phyloP scores from a whole-genome alignment of 2,797 vertebrate species.

The Bucorvus abyssinicus region DNA sequence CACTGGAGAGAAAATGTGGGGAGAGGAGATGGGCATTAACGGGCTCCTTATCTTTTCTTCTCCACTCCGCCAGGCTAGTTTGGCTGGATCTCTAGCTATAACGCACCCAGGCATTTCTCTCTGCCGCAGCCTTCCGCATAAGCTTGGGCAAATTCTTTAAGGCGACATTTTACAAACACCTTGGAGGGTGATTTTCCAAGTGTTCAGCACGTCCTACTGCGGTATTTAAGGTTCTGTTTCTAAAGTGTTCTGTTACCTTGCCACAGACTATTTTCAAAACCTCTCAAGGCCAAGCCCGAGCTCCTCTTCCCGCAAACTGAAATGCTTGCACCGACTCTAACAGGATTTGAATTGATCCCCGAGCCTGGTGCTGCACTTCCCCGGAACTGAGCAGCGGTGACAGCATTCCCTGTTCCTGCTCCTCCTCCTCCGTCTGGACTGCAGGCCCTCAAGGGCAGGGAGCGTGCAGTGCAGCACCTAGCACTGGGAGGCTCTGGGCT shows the following conservation, averaged over 20 bases:
- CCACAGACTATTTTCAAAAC: neutral
- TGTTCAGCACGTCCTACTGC: neutral
- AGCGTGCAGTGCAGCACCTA: neutral
- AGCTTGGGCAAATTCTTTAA: neutral
- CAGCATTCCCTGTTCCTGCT: neutral
- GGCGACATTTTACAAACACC: neutral
- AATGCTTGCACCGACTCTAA: neutral
- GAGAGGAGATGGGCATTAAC: neutral
- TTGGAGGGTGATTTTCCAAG: neutral
- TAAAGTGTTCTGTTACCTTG: neutral
- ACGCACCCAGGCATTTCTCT: neutral
- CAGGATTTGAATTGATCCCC: neutral
- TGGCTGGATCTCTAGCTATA: neutral
- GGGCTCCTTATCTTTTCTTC: neutral
- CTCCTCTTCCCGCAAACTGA: neutral
- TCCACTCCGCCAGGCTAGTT: neutral
- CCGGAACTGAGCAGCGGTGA: neutral
- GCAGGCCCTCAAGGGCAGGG: neutral
- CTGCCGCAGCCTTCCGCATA: neutral
- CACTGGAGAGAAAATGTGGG: neutral
- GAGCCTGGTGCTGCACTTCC: neutral
- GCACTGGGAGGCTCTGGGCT: neutral
- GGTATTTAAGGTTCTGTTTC: neutral
- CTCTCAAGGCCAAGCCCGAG: neutral
- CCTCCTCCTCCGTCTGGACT: neutral